These are phyloP conservation scores for Chironomus tepperi DNA, from an alignment of 1,140 invertebrate genomes.

Conservation along the genomic window DNA sequence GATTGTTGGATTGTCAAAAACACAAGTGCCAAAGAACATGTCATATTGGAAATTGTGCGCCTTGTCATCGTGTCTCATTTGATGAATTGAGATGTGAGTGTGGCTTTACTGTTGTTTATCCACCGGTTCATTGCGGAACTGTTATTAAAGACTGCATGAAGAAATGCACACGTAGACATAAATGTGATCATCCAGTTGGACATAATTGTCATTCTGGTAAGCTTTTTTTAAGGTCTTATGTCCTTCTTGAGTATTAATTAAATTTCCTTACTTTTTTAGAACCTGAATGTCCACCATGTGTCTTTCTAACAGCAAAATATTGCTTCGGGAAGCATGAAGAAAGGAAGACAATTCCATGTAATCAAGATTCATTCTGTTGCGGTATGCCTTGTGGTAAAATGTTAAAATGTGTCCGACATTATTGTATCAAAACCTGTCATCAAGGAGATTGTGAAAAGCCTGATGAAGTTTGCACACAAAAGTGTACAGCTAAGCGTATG, in stretches of 20 bases:
- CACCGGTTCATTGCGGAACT: conserved; percentile 86
- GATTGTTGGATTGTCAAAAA: conserved; percentile 69
- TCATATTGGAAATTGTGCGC: conserved; percentile 78
- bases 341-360: conserved; percentile 80
- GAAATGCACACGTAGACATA: conserved; percentile 65
- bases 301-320: conserved; percentile 74
- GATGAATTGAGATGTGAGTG: conserved; percentile 90
- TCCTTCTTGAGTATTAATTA: background rate
- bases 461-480: conserved; percentile 57
- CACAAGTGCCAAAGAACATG: conserved; percentile 84
- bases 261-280: conserved; percentile 40
- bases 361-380: conserved; percentile 81
- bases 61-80: conserved; percentile 77
- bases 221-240: background rate
- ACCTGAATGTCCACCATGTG: conserved; percentile 82
- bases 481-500: conserved; percentile 56
- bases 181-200: conserved; percentile 70
- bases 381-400: conserved; percentile 74
- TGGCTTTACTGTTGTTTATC: conserved; percentile 73
- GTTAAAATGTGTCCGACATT: conserved; percentile 68
- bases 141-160: conserved; percentile 67
- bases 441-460: conserved; percentile 49
- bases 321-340: conserved; percentile 87
- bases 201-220: conserved; percentile 67
- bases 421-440: conserved; percentile 67